Evolutionary conservation across 2,113 vertebrate genomes (phyloP), one percentile per base, ranked within the genome.

Genomic region (Periophthalmus modestus): DNA sequence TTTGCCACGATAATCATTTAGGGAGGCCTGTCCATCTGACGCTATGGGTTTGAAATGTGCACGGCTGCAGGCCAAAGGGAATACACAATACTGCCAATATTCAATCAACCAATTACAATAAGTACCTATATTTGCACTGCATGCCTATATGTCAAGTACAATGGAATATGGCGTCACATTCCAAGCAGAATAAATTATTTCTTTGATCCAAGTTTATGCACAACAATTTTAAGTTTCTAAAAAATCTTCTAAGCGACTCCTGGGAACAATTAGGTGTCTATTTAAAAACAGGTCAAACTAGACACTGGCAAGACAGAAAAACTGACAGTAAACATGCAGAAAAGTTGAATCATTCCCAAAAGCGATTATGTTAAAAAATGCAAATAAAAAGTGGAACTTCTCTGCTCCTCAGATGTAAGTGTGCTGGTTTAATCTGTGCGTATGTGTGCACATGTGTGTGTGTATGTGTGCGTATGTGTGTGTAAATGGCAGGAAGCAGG

Each of bases 401-500:
- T 75, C 57, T 24, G 34, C 62, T 36, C 18, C 72, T 78, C 19
- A 72, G 72, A 70, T 82, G 36, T 85, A 74, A 21, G 62, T 73
- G 71, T 68, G 73, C 54, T n/a, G 48, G 66, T 75, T 83, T 78
- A 46, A 85, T 78, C 77, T 78, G 23, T 68, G 73, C 52, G 66
- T 75, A 85, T 78, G 74, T 77, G 28, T 74, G 65, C 18, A 50
- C 36, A 66, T 19, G 13, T 48, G 59, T 24, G 23, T 66, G 36
- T 39, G 36, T 39, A 5, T 82, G 36, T 50, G 66, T 19, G 50
- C 50, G 18, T 43, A 59, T 52, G 66, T 12, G n/a, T 52, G 34
- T 48, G 5, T 67, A 52, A 48, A 62, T 39, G 78, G 75, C 71
- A 75, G 81, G 66, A 75, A 88, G 77, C 83, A 75, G 74, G 73